Evolutionary conservation across 2,797 vertebrate species (phyloP), one percentile per base, ranked within the genome.

Genomic region (Crax fasciolata): DNA sequence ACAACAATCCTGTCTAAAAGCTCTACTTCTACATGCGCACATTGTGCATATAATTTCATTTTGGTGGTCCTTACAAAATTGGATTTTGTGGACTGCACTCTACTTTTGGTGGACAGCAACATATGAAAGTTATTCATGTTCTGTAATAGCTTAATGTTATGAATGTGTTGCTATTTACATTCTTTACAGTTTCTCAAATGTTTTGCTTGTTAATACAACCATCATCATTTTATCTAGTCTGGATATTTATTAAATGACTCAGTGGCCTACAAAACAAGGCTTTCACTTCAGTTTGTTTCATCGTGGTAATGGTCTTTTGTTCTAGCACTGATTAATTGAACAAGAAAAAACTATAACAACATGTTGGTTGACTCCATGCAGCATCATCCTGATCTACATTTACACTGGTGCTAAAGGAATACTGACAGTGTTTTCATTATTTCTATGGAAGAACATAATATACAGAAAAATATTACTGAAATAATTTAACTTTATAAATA

Each of bases 391-490:
- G 49, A 65, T 70, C 24, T 44, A 78, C 19, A 55, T 11, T 80
- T 46, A 72, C 16, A 32, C 9, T 54, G 12, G 5, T 74, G 12
- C 11, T 83, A 16, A 80, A 76, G 5, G 18, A 35, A 46, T 8
- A 78, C n/a, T 8, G 15, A 46, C 18, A 58, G 15, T 6, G 46
- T 58, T 77, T 80, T 48, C 25, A 79, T 62, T 65, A 55, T 68
- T 78, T 44, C 7, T 78, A 44, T 11, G 38, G 10, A 44, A 77
- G 51, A 80, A 83, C 9, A 28, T 38, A 71, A 68, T 11, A 30
- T 30, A 46, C 5, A 75, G 61, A 73, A 86, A 35, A 70, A 44
- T 51, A 81, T 65, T 58, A 61, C 38, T 75, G 55, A 75, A 93
- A 84, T 74, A 87, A 82, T 71, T 28, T 55, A 84, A 62, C 2